Percentiles rank a stretch among this genome's conserved stretches.
Conservation (phyloP, 2,888 invertebrate species). For the Neelides folsomi region DNA sequence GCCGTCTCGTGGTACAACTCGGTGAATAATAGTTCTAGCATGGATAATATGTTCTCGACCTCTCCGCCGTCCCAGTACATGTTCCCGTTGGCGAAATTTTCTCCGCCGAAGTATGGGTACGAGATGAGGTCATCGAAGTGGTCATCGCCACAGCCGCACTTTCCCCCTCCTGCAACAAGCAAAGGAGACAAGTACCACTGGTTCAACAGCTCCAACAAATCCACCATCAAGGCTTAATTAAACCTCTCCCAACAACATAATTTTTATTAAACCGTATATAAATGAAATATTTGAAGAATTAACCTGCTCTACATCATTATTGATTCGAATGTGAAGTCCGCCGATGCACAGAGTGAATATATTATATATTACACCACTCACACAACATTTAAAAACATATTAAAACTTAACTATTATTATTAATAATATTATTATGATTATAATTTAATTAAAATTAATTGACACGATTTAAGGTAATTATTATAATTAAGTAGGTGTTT, state of each 20-base stretch:
- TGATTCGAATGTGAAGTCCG: too few relatives aligned
- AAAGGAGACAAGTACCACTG: constrained; percentile 31
- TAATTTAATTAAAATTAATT: too few relatives aligned
- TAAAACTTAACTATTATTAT: too few relatives aligned
- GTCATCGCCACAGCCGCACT: constrained; percentile 21
- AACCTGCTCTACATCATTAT: too few relatives aligned
- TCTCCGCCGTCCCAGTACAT: constrained; percentile 28
- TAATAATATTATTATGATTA: too few relatives aligned
- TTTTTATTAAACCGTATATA: too few relatives aligned
- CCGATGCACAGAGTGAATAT: too few relatives aligned
- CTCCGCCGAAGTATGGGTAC: constrained; percentile 28
- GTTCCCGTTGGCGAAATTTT: constrained; percentile 28
- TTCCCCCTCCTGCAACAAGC: constrained; percentile 18
- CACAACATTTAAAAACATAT: too few relatives aligned
- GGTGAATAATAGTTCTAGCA: constrained; percentile 15
- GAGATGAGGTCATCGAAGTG: constrained; percentile 24
- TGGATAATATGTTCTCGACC: constrained; percentile 24
- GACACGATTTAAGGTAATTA: too few relatives aligned
- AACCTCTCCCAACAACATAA: constrained; percentile 1
- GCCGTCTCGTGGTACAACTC: constrained; percentile 29
- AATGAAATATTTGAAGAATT: too few relatives aligned
- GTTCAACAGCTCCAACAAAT: constrained; percentile 29
- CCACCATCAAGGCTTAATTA: constrained; percentile 26
- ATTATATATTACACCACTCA: too few relatives aligned
- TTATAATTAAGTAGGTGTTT: too few relatives aligned